Conservation (phyloP, 2,113 vertebrate genomes). For the Platichthys flesus region DNA sequence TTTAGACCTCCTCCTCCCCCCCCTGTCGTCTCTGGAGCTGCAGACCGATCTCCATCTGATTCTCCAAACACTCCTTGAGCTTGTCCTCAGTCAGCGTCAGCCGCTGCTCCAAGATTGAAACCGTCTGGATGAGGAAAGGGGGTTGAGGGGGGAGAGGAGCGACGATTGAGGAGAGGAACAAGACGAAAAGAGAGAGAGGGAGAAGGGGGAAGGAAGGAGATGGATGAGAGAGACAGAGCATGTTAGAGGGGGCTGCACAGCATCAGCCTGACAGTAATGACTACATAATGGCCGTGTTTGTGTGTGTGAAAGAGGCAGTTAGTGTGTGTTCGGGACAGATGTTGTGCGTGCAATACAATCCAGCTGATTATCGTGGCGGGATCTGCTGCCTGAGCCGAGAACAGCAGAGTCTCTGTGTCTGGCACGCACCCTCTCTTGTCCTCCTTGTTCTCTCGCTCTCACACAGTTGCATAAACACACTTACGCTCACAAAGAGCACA, state of each 20-base stretch:
- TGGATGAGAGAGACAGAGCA: slow-evolving; percentile 49
- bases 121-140: slow-evolving; percentile 70
- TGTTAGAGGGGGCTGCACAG: slow-evolving; percentile 64
- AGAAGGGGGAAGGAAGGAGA: neutral
- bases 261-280: slow-evolving; percentile 72
- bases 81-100: slow-evolving; percentile 94
- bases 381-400: slow-evolving; percentile 54
- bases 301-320: slow-evolving; percentile 57
- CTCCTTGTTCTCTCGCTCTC: slow-evolving; percentile 7
- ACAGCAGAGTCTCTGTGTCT: slow-evolving; percentile 65
- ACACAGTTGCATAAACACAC: slow-evolving; percentile 63
- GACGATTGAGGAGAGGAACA: neutral
- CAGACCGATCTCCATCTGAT: slow-evolving; percentile 87
- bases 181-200: slow-evolving; percentile 17
- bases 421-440: slow-evolving; percentile 49
- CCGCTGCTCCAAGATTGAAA: slow-evolving; percentile 88
- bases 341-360: slow-evolving; percentile 63
- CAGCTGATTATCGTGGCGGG: slow-evolving; percentile 58
- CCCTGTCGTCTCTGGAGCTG: slow-evolving; percentile 68
- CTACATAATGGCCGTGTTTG: slow-evolving; percentile 57
- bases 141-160: neutral
- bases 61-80: slow-evolving; percentile 93
- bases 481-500: slow-evolving; percentile 47
- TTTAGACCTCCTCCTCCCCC: slow-evolving; percentile 44
- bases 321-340: slow-evolving; percentile 63